Percentiles rank a stretch among this genome's conserved stretches.
Evolutionary conservation across 1,140 invertebrate species (phyloP).

Genomic region (Leucophenga varia): DNA sequence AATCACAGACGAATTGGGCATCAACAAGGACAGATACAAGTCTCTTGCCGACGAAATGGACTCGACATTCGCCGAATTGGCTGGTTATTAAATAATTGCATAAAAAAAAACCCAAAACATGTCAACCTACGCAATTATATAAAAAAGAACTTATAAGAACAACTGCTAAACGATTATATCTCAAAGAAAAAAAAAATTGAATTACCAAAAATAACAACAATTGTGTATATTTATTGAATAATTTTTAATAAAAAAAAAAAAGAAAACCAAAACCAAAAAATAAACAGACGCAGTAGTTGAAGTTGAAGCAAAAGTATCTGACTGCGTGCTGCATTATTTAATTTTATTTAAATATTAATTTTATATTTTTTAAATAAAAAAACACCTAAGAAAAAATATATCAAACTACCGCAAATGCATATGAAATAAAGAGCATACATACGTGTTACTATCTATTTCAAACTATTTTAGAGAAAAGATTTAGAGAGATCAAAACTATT

Average conservation of each 20-base stretch:
- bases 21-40: slow-evolving; percentile 99
- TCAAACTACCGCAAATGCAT: slow-evolving; percentile 9
- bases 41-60: slow-evolving; percentile 94
- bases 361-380: slow-evolving; percentile 47
- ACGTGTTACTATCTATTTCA: no score
- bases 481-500: slow-evolving; percentile 32
- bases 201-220: slow-evolving; percentile 48
- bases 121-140: no score
- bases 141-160: slow-evolving; percentile 20
- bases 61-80: slow-evolving; percentile 95
- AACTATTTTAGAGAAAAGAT: slow-evolving; percentile 9
- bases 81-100: slow-evolving; percentile 75
- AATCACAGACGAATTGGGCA: slow-evolving; percentile 88
- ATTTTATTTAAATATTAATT: slow-evolving; percentile 29
- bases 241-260: slow-evolving; percentile 42
- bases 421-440: slow-evolving; percentile 5
- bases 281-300: no score
- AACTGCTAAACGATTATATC: slow-evolving; percentile 41
- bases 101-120: no score
- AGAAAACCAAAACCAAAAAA: not conserved
- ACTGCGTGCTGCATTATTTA: no score
- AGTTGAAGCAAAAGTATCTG: no score
- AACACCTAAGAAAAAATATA: no score
- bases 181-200: slow-evolving; percentile 23
- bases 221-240: slow-evolving; percentile 46